Base-by-base conservation (phyloP, 2,888 invertebrate genomes). In the Serrognathus titanus region DNA sequence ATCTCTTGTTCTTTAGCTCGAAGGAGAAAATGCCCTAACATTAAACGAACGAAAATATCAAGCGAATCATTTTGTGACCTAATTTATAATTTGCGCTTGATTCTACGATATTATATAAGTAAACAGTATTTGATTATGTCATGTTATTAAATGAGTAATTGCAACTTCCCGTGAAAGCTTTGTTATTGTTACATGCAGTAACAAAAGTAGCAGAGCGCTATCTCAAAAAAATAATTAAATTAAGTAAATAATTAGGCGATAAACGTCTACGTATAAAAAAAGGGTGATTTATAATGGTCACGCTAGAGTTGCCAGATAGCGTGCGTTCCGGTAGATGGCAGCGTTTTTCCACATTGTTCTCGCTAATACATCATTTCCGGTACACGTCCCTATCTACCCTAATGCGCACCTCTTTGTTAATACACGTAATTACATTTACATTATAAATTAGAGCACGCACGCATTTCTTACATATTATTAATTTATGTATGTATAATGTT, bases 261-360 rank as follows among this genome's bases (percentile, higher is more conserved):
- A 55, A 58, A 58, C 41, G 55, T 52, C 51, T 41, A 31, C 55
- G 37, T 62, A 68, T 61, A 69, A 68, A 70, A 16, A 71, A 70
- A 71, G 70, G 69, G 62, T 69, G 70, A 71, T 71, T 71, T 71
- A 71, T 69, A 71, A 69, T 66, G 68, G 71, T 71, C 71, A 71
- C 70, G 71, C 70, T 67, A 70, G 64, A 67, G 56, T 66, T 68
- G 55, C 56, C 65, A 58, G 63, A 56, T 68, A 68, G 68, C 69
- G 69, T 70, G 68, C 68, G 69, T 67, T 65, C 68, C 65, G 63
- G 62, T 63, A 61, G 58, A 61, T 57, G 60, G 60, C 64, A 58
- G 51, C 69, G 68, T 70, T 70, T 71, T 71, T 71, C 71, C 70
- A 69, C 69, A 65, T 69, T 67, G 70, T 70, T 67, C 66, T 63